phyloP scores from a whole-genome alignment of 2,113 vertebrate species.

The Oryzias curvinotus region DNA sequence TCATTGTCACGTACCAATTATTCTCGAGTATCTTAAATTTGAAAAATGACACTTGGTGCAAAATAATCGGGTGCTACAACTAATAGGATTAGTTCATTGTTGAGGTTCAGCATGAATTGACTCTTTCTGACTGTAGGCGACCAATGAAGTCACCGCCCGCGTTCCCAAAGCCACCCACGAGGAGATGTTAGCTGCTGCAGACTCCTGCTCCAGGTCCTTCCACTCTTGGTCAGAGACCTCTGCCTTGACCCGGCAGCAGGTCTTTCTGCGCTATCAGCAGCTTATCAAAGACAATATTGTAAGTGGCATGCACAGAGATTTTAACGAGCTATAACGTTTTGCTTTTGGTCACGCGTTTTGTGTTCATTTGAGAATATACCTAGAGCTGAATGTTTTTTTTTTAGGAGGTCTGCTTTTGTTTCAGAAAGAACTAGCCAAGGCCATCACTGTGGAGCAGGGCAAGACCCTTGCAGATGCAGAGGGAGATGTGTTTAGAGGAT shows the following conservation, averaged over 20 bases:
- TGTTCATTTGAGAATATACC: background rate
- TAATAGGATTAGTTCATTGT: too few relatives aligned
- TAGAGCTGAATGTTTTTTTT: background rate
- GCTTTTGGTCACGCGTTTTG: background rate
- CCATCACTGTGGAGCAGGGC: slow-evolving; percentile 93
- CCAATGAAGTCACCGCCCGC: slow-evolving; percentile 87
- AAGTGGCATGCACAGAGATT: slow-evolving; percentile 56
- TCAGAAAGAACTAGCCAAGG: slow-evolving; percentile 93
- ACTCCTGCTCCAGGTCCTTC: slow-evolving; percentile 87
- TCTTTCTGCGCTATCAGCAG: slow-evolving; percentile 94
- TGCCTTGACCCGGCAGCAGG: slow-evolving; percentile 88
- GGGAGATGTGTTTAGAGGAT: slow-evolving; percentile 96
- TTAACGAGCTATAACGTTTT: background rate
- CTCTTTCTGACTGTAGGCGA: slow-evolving; percentile 77
- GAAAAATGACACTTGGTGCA: too few relatives aligned
- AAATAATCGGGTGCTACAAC: too few relatives aligned
- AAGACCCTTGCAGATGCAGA: slow-evolving; percentile 97
- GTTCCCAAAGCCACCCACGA: slow-evolving; percentile 91
- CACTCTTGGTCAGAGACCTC: slow-evolving; percentile 90
- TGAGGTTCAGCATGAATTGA: too few relatives aligned
- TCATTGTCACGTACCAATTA: too few relatives aligned
- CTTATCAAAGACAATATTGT: slow-evolving; percentile 98
- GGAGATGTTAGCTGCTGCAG: slow-evolving; percentile 90
- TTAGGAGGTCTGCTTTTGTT: slow-evolving; percentile 33
- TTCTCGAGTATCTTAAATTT: too few relatives aligned